phyloP scores from a whole-genome alignment of 2,113 vertebrate species.

The Sander vitreus region DNA sequence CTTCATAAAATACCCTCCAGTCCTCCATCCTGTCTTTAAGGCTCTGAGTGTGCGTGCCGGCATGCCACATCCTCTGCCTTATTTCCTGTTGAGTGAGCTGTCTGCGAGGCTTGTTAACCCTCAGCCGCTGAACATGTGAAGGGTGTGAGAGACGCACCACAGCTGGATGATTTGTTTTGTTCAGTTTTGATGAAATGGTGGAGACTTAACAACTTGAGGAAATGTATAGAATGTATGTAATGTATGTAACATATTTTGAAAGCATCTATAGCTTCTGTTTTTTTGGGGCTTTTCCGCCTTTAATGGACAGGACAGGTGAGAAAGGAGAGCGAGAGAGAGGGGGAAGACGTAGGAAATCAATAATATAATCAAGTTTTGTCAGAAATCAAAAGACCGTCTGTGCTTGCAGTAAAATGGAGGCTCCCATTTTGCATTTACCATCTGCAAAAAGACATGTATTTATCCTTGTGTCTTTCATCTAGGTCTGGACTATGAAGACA shows the following conservation, averaged over 20 bases:
- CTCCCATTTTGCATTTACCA: conserved; percentile 42
- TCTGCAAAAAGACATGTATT: conserved; percentile 44
- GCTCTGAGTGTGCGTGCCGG: conserved; percentile 27
- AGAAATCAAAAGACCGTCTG: conserved; percentile 1
- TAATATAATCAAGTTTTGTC: not conserved
- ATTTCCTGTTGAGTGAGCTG: conserved; percentile 69
- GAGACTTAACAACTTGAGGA: not conserved
- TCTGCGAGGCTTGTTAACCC: conserved; percentile 49
- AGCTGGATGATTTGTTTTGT: not conserved
- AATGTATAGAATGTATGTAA: not conserved
- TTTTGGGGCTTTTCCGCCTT: not conserved
- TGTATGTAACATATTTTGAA: not conserved
- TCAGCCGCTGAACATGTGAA: conserved; percentile 26
- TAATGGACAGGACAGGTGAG: too few relatives aligned
- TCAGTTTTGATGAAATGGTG: not conserved
- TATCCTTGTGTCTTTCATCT: conserved; percentile 65
- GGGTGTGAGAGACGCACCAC: conserved; percentile 34
- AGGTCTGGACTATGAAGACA: conserved; percentile 58
- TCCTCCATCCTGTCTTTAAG: conserved; percentile 54
- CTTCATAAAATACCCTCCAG: conserved; percentile 26
- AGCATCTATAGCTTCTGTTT: not conserved
- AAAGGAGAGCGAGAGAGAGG: too few relatives aligned
- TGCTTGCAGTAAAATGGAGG: conserved; percentile 32
- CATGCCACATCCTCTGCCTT: conserved; percentile 71
- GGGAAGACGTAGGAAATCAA: too few relatives aligned